phyloP scores from a whole-genome alignment of 2,888 invertebrate species.

The Metallyticus violacea region DNA sequence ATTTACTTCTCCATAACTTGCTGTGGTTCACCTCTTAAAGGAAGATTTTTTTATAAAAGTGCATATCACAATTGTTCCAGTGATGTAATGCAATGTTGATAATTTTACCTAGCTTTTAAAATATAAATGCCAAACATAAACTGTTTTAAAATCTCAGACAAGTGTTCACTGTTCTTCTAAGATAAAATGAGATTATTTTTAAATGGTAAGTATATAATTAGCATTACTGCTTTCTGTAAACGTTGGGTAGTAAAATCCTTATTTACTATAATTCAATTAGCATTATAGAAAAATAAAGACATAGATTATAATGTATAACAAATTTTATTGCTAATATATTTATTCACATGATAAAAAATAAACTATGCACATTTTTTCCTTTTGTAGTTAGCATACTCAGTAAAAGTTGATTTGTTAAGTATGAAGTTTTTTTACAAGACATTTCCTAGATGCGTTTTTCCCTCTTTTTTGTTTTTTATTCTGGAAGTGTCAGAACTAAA shows the following conservation, averaged over 20 bases:
- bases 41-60: too few relatives aligned
- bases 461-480: neutral
- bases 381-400: slow-evolving; percentile 36
- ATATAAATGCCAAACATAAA: too few relatives aligned
- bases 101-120: too few relatives aligned
- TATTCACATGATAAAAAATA: slow-evolving; percentile 67
- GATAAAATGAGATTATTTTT: too few relatives aligned
- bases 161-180: too few relatives aligned
- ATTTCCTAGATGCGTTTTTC: neutral
- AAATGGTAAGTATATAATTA: too few relatives aligned
- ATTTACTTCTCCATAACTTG: too few relatives aligned
- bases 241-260: neutral
- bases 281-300: neutral
- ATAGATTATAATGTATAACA: slow-evolving; percentile 50
- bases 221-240: too few relatives aligned
- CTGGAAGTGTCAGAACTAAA: slow-evolving; percentile 11
- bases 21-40: too few relatives aligned
- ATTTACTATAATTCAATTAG: neutral
- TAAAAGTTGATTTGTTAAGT: slow-evolving; percentile 33
- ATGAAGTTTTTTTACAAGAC: slow-evolving; percentile 31
- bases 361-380: slow-evolving; percentile 56
- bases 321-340: slow-evolving; percentile 62
- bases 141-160: too few relatives aligned
- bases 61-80: too few relatives aligned
- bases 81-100: too few relatives aligned